phyloP scores from a whole-genome alignment of 1,140 invertebrate genomes.

The Platorchestia sp. region DNA sequence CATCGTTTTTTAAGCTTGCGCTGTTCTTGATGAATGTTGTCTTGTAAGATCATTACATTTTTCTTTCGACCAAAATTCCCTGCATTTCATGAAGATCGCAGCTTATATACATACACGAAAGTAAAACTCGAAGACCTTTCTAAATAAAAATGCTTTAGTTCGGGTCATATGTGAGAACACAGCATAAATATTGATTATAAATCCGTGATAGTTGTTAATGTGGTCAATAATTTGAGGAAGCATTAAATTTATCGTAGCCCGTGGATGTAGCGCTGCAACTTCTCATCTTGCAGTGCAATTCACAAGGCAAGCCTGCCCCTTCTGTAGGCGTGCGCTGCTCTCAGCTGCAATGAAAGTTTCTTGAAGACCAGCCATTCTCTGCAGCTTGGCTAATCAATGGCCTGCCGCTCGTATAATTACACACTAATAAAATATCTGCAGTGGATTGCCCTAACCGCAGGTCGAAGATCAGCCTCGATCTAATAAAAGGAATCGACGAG shows the following conservation, averaged over 20 bases:
- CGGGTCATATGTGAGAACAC: not conserved
- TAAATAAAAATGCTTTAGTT: not conserved
- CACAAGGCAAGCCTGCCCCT: not conserved
- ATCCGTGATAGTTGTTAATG: not conserved
- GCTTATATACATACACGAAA: not conserved
- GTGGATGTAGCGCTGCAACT: not conserved
- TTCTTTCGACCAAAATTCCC: too few relatives aligned
- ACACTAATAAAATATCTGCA: conserved; percentile 44
- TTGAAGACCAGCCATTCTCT: not conserved
- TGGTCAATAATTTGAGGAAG: not conserved
- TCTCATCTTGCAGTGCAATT: not conserved
- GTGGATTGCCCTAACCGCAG: conserved; percentile 20
- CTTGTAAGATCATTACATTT: too few relatives aligned
- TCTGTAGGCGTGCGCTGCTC: not conserved
- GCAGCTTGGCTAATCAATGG: not conserved
- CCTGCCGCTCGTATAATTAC: conserved; percentile 39
- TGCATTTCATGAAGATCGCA: not conserved
- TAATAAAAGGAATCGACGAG: conserved; percentile 15
- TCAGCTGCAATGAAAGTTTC: not conserved
- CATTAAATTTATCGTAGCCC: not conserved
- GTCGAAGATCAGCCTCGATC: conserved; percentile 22
- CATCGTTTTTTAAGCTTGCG: too few relatives aligned
- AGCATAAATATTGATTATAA: not conserved
- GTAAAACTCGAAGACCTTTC: not conserved
- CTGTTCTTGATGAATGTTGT: too few relatives aligned